These are phyloP conservation scores for Acrocephalus kingi DNA, from an alignment of 2,113 vertebrate species.

Conservation along the genomic window DNA sequence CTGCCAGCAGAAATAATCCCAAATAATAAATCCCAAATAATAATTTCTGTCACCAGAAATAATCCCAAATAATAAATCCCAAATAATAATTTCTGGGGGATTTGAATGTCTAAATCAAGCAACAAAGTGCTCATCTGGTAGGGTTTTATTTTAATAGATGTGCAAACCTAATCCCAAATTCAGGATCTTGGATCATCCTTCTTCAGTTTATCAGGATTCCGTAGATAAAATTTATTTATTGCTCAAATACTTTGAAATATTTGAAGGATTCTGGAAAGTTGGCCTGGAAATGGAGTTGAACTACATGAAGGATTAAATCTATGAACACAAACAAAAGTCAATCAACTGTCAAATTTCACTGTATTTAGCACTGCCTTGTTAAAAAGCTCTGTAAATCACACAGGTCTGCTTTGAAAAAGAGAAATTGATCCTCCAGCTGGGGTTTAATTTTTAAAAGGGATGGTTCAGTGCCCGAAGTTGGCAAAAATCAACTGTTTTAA, in stretches of 20 bases:
- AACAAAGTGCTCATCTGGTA: not conserved
- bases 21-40: too few relatives aligned
- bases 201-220: not conserved
- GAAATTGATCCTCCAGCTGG: not conserved
- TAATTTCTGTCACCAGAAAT: too few relatives aligned
- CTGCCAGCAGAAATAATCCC: too few relatives aligned
- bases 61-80: too few relatives aligned
- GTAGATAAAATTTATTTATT: not conserved
- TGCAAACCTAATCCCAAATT: not conserved
- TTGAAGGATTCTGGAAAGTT: not conserved
- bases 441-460: not conserved
- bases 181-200: not conserved
- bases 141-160: not conserved
- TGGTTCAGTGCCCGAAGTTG: not conserved
- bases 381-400: not conserved
- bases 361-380: not conserved
- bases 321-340: not conserved
- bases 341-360: not conserved
- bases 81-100: too few relatives aligned
- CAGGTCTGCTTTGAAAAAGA: not conserved
- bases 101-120: not conserved
- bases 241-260: not conserved
- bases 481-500: not conserved
- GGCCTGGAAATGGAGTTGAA: not conserved
- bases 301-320: not conserved